Conservation (phyloP, 2,888 invertebrate species). For the Chrysomela aeneicollis region DNA sequence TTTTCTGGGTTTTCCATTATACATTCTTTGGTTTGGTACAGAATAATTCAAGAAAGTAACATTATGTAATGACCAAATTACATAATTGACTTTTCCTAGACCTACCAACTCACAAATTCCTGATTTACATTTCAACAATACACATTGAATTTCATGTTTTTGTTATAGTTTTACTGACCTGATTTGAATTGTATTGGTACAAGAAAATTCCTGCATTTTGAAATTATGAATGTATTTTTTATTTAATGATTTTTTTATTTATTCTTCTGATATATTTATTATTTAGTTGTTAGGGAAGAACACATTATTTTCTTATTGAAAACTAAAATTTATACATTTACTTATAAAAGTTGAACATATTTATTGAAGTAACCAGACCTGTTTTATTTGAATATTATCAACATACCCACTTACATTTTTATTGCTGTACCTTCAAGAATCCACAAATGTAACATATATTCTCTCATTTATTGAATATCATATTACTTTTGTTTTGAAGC, state of each 20-base stretch:
- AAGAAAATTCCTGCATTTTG: neutral
- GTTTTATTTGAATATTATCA: neutral
- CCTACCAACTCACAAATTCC: neutral
- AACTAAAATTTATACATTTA: neutral
- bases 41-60: neutral
- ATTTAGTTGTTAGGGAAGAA: neutral
- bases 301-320: neutral
- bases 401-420: neutral
- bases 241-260: neutral
- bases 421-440: neutral
- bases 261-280: neutral
- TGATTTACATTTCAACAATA: neutral
- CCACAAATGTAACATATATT: no score
- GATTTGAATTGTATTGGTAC: no score
- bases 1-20: neutral
- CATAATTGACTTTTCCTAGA: neutral
- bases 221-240: neutral
- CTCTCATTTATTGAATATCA: no score
- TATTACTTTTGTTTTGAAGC: no score
- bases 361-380: neutral
- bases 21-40: neutral
- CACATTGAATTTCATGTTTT: neutral
- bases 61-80: neutral
- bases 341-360: neutral
- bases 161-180: neutral